Base-by-base conservation (phyloP, 2,888 invertebrate species). In the Rhamphomyia laevipes region DNA sequence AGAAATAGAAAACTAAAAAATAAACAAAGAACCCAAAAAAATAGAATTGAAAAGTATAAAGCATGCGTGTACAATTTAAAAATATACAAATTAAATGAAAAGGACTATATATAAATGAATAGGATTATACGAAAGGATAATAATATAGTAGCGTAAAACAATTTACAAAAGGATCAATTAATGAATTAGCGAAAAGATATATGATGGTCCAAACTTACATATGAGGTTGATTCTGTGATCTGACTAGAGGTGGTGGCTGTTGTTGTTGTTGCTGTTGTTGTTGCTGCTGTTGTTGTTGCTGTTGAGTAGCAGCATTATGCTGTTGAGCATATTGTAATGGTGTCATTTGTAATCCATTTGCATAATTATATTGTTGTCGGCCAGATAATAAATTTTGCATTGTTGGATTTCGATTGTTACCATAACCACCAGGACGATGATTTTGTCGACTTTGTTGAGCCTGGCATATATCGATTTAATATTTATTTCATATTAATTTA, bases 201-300 rank as follows among this genome's bases (percentile, higher is more conserved):
- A 4, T 21, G 6, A 21, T 21, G 6, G 4, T n/a, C 23, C 23
- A 17, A 27, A 52, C 52, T 46, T 52, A 53, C 51, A 53, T 56
- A 41, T 55, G 56, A n/a, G 49, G 27, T 43, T 52, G 54, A 47
- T 52, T 54, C 41, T 56, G 67, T 51, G 73, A 65, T 65, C 74
- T 65, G 60, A 74, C 73, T 51, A 74, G 70, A 58, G 73, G 74
- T 55, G 75, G 75, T 55, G 74, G 74, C 55, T 51, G 50, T 15
- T 51, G 48, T 13, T 45, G 38, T 43, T 35, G 43, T 42, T 43
- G 51, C 10, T 52, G 52, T 38, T 46, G 50, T 5, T 51, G 27
- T 18, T 53, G 49, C 2, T 41, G 16, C 43, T 52, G 52, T n/a
- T 47, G 48, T 55, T 50, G 49, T 55, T 74, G 74, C 56, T 50